phyloP scores from a whole-genome alignment of 2,797 vertebrate species.

The Hyperoplus lanceolatus region DNA sequence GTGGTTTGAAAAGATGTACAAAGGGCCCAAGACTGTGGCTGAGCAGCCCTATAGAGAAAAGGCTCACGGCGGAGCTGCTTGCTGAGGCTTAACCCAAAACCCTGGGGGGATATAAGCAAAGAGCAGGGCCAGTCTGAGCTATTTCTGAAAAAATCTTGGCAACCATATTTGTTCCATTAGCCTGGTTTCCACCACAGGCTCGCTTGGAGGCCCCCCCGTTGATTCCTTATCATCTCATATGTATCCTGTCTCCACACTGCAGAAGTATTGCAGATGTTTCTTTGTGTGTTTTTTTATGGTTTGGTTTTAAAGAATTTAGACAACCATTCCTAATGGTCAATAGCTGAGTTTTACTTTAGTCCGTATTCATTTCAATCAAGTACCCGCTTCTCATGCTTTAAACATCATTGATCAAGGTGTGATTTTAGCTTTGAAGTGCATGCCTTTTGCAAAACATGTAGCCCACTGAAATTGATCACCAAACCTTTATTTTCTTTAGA shows the following conservation, averaged over 20 bases:
- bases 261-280: neutral
- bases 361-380: neutral
- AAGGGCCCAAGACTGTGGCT: slow-evolving; percentile 30
- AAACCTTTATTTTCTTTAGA: neutral
- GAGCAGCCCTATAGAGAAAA: slow-evolving; percentile 33
- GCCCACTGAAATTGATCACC: neutral
- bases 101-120: slow-evolving; percentile 22
- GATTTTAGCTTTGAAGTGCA: neutral
- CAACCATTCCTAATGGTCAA: neutral
- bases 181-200: slow-evolving; percentile 29
- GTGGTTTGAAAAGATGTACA: slow-evolving; percentile 54
- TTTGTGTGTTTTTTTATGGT: neutral
- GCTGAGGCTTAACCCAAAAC: slow-evolving; percentile 50
- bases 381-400: neutral
- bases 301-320: slow-evolving; percentile 1
- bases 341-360: neutral
- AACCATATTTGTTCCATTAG: slow-evolving; percentile 50
- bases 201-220: slow-evolving; percentile 16
- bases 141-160: slow-evolving; percentile 24
- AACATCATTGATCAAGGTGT: neutral
- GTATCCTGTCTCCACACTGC: neutral
- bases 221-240: slow-evolving; percentile 27
- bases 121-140: slow-evolving; percentile 12
- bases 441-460: neutral
- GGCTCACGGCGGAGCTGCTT: slow-evolving; percentile 40